Base-by-base conservation (phyloP, 2,888 invertebrate species). In the Ochlodes sylvanus region DNA sequence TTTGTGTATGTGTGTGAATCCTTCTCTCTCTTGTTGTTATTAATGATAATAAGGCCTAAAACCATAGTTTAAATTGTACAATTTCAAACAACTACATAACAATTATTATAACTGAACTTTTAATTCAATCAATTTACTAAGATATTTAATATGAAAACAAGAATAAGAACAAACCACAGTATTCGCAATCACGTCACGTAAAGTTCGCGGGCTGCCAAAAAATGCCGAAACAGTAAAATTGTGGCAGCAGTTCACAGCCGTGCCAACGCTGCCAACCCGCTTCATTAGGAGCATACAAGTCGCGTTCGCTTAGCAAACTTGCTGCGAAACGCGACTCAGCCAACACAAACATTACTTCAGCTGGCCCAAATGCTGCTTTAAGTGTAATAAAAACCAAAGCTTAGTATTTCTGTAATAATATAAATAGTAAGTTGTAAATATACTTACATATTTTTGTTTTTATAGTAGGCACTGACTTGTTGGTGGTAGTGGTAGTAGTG, bases 211-310 rank as follows among this genome's bases (percentile, higher is more conserved):
- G 52, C 4, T 52, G 52, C 52, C 52, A 52, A 56, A 63, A 64
- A 64, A 56, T 64, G 42, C n/a, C 32, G 56, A 27, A 63, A 55
- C 56, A 65, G 57, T 64, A 38, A 85, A 84, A 78, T 79, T 77
- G 77, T 75, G 70, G 77, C 76, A 76, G 77, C 76, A 76, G 76
- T 76, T 69, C 73, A 69, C 63, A 65, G 67, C n/a, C n/a, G n/a
- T 54, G 69, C 38, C 38, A 12, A 2, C 69, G 63, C 73, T 78
- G 81, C 86, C 86, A 85, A 86, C 79, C 76, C 77, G 77, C 79
- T 86, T 87, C 86, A 83, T 86, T 87, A 86, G 80, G 79, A 54
- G 42, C 61, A 50, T 78, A 77, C 77, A 79, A 66, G 65, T 58
- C 58, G 52, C 42, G 79, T 76, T 63, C 47, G 62, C 47, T 65